Base-by-base conservation (phyloP, 1,140 invertebrate genomes). In the Papilio dardanus region DNA sequence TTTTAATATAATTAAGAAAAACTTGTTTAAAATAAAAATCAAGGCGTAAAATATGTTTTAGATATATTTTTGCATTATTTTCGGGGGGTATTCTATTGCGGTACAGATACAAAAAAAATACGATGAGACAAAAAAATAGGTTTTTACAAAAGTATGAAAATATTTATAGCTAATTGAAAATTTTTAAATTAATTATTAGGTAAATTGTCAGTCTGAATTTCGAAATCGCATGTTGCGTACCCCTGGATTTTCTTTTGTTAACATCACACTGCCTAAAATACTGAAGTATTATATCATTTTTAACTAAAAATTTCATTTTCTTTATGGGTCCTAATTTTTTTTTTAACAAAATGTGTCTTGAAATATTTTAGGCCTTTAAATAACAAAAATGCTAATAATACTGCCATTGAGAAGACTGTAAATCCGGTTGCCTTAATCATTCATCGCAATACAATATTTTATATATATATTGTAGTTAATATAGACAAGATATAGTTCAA, bases 351-450 rank as follows among this genome's bases (percentile, higher is more conserved):
- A n/a, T 42, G 12, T 2, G 21, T 58, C 21, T 12, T 28, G 12
- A 30, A 28, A 28, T 28, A 58, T 58, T 68, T 19, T 69, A 69
- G 67, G 42, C 33, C 33, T 40, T 24, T 14, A 21, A 54, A 28
- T 58, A 28, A 58, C 8, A n/a, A 71, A 46, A 71, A 21, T 58
- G 8, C 21, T 58, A 73, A 42, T 50, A 42, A 31, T 35, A 73
- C 71, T 73, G 71, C 71, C 71, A 73, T 54, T 54, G 19, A 71
- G 37, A 73, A 73, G 71, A 73, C 71, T 73, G 71, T 58, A 73
- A 73, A 58, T 35, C 71, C 71, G 71, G 33, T 73, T 58, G 71
- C 71, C 71, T 73, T 73, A 73, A 54, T 24, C 50, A 54, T 35
- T 35, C 10, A 58, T 58, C 30, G 58, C 24, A 58, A 54, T 33